These are phyloP conservation scores for Sardina pilchardus DNA, from an alignment of 2,113 vertebrate species.

Conservation along the genomic window DNA sequence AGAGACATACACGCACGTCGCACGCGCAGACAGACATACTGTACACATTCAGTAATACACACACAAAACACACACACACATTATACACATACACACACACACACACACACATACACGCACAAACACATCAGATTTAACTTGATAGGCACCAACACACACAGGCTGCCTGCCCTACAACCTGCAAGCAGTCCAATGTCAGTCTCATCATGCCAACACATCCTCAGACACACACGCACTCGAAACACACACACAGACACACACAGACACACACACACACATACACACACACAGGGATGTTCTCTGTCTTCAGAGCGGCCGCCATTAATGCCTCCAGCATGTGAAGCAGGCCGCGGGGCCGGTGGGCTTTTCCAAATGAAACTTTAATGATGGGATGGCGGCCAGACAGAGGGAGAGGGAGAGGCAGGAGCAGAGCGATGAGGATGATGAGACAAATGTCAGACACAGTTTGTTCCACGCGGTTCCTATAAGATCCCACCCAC, in stretches of 20 bases:
- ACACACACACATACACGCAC: neutral
- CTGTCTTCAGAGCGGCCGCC: slow-evolving; percentile 10
- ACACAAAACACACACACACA: slow-evolving; percentile 5
- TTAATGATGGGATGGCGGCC: slow-evolving; percentile 60
- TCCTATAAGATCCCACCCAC: slow-evolving; percentile 76
- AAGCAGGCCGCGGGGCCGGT: slow-evolving; percentile 42
- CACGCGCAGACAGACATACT: too few relatives aligned
- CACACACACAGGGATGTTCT: neutral
- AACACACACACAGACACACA: slow-evolving; percentile 1
- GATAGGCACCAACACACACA: neutral
- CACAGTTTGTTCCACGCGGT: slow-evolving; percentile 85
- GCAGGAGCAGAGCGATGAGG: slow-evolving; percentile 59
- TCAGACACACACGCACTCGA: neutral
- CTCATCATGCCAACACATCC: slow-evolving; percentile 53
- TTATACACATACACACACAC: too few relatives aligned
- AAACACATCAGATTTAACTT: neutral
- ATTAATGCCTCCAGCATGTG: slow-evolving; percentile 59
- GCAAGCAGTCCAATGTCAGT: slow-evolving; percentile 56
- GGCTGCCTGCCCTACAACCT: neutral
- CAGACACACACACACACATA: neutral
- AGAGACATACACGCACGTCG: neutral
- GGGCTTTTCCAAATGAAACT: slow-evolving; percentile 53
- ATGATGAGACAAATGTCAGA: slow-evolving; percentile 72
- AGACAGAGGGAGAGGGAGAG: slow-evolving; percentile 7
- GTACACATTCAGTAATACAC: neutral